Conservation (phyloP, 2,797 vertebrate species). For the Spea hammondii region DNA sequence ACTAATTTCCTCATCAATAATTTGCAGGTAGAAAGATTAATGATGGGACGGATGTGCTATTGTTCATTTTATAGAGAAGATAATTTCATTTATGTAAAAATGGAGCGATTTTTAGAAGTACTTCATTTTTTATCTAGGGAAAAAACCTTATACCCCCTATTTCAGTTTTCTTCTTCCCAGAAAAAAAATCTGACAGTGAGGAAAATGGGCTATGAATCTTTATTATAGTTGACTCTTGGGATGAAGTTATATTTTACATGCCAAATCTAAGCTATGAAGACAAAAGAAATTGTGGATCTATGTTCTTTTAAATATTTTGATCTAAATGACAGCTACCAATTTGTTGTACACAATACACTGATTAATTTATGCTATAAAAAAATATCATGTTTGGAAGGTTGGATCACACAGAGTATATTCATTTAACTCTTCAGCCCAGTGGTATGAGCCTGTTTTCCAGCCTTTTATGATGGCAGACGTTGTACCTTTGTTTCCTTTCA, state of each 20-base stretch:
- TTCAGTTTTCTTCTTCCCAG: neutral
- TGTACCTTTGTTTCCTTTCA: neutral
- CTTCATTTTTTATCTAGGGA: too few relatives aligned
- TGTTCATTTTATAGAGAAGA: slow-evolving; percentile 5
- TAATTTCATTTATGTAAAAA: slow-evolving; percentile 6
- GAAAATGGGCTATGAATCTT: neutral
- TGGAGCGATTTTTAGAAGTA: neutral
- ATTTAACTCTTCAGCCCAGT: too few relatives aligned
- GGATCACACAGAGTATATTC: too few relatives aligned
- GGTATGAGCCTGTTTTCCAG: too few relatives aligned
- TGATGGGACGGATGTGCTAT: slow-evolving; percentile 27
- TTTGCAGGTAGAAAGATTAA: slow-evolving; percentile 44
- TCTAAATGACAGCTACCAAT: too few relatives aligned
- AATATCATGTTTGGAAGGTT: too few relatives aligned
- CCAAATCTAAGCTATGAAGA: neutral
- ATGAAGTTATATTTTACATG: neutral
- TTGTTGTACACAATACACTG: too few relatives aligned
- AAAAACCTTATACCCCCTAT: neutral
- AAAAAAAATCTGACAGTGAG: neutral
- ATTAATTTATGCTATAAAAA: too few relatives aligned
- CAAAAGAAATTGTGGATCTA: neutral
- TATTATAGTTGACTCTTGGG: neutral
- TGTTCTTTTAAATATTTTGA: too few relatives aligned
- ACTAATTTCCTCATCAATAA: slow-evolving; percentile 42
- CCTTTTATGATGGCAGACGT: too few relatives aligned